phyloP scores from a whole-genome alignment of 2,888 invertebrate species.

The Lapara coniferarum region DNA sequence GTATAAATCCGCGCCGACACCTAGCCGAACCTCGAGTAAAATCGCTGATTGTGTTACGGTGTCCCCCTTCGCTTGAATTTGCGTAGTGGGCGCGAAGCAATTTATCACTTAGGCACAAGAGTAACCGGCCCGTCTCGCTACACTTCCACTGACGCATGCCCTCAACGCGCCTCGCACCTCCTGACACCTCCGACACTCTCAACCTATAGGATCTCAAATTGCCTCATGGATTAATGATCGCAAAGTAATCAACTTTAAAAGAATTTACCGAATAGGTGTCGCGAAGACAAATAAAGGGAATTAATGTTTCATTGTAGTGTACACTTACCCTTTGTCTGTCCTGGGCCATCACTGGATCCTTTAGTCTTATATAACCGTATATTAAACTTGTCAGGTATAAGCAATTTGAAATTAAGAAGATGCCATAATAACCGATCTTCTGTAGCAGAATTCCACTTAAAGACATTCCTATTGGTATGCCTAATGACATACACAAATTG shows the following conservation, averaged over 20 bases:
- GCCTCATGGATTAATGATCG: constrained; percentile 38
- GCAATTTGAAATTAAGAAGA: constrained; percentile 78
- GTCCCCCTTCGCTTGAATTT: constrained; percentile 78
- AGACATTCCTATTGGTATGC: constrained; percentile 84
- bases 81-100: constrained; percentile 74
- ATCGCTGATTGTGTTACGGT: constrained; percentile 73
- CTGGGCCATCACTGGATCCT: constrained; percentile 70
- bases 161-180: constrained; percentile 47
- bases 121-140: constrained; percentile 63
- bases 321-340: constrained; percentile 74
- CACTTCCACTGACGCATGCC: constrained; percentile 66
- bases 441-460: constrained; percentile 81
- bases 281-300: constrained; percentile 29
- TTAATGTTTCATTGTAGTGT: constrained; percentile 25
- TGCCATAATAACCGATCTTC: constrained; percentile 79
- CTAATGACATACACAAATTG: constrained; percentile 85
- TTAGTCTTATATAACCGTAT: constrained; percentile 76
- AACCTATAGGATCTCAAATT: constrained; percentile 49
- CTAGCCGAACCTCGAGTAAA: constrained; percentile 74
- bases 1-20: constrained; percentile 67
- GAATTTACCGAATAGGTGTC: constrained; percentile 26
- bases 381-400: constrained; percentile 79
- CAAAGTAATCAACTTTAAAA: constrained; percentile 34
- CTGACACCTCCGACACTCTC: constrained; percentile 48
- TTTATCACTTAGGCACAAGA: constrained; percentile 82